phyloP scores from a whole-genome alignment of 2,888 invertebrate genomes.

The Ophion obscuratus region DNA sequence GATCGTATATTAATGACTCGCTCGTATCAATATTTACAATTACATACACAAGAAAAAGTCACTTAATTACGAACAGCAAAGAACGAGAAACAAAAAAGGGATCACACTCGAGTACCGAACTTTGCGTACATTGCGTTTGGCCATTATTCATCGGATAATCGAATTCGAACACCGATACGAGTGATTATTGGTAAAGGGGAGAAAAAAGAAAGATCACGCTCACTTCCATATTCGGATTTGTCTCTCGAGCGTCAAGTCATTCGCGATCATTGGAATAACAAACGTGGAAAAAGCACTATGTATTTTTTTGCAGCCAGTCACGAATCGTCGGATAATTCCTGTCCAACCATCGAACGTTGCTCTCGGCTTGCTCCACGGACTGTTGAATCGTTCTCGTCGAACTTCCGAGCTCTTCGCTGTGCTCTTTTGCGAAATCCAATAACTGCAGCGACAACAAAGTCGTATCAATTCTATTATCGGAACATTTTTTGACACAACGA shows the following conservation, averaged over 20 bases:
- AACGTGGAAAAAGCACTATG: slow-evolving; percentile 64
- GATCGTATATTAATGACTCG: slow-evolving; percentile 67
- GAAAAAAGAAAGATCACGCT: neutral
- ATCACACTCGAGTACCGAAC: slow-evolving; percentile 36
- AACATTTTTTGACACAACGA: neutral
- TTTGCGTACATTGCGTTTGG: slow-evolving; percentile 41
- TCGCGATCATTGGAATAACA: neutral
- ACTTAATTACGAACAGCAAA: slow-evolving; percentile 47
- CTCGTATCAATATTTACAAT: slow-evolving; percentile 75
- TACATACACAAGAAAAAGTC: slow-evolving; percentile 74
- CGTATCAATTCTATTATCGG: neutral
- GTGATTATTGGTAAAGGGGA: slow-evolving; percentile 29
- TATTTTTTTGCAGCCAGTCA: slow-evolving; percentile 87
- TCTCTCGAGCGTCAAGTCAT: slow-evolving; percentile 26
- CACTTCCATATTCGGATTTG: slow-evolving; percentile 22
- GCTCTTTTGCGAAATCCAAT: slow-evolving; percentile 88
- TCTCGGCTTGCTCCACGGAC: slow-evolving; percentile 91
- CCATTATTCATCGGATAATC: slow-evolving; percentile 33
- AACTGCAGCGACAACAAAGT: slow-evolving; percentile 84
- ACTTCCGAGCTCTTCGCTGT: slow-evolving; percentile 88
- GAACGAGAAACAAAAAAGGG: neutral
- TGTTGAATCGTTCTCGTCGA: slow-evolving; percentile 90
- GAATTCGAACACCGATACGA: slow-evolving; percentile 39
- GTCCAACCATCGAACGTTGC: slow-evolving; percentile 94
- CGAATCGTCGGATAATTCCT: slow-evolving; percentile 90